phyloP scores from a whole-genome alignment of 1,140 invertebrate species.

The Rhagoletis pomonella region DNA sequence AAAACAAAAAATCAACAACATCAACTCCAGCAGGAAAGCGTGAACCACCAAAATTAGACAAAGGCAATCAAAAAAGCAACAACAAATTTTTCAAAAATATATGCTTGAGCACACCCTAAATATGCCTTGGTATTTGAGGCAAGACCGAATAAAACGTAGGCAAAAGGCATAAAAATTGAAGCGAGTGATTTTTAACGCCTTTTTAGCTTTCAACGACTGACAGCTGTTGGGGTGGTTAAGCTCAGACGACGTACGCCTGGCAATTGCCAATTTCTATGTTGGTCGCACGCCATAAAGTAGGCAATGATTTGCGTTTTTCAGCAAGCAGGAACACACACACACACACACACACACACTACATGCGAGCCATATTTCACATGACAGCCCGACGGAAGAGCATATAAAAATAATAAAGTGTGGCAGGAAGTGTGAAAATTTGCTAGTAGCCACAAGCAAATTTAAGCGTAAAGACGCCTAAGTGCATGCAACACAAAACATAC shows the following conservation, averaged over 20 bases:
- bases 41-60: not conserved
- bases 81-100: not conserved
- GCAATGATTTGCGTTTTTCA: slow-evolving; percentile 48
- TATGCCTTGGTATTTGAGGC: not conserved
- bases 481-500: no score
- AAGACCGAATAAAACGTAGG: not conserved
- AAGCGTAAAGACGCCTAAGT: no score
- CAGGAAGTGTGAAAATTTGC: no score
- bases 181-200: slow-evolving; percentile 35
- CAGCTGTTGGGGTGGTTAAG: not conserved
- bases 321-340: not conserved
- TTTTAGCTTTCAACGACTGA: slow-evolving; percentile 25
- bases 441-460: no score
- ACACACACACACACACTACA: not conserved
- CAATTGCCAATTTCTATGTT: not conserved
- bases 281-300: slow-evolving; percentile 39
- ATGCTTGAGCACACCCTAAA: not conserved
- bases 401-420: no score
- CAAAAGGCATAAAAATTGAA: not conserved
- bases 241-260: slow-evolving; percentile 30
- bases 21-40: not conserved
- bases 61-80: not conserved
- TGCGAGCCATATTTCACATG: no score
- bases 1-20: not conserved
- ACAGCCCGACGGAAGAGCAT: no score